Base-by-base conservation (phyloP, 2,113 vertebrate genomes). In the Xiphophorus hellerii region DNA sequence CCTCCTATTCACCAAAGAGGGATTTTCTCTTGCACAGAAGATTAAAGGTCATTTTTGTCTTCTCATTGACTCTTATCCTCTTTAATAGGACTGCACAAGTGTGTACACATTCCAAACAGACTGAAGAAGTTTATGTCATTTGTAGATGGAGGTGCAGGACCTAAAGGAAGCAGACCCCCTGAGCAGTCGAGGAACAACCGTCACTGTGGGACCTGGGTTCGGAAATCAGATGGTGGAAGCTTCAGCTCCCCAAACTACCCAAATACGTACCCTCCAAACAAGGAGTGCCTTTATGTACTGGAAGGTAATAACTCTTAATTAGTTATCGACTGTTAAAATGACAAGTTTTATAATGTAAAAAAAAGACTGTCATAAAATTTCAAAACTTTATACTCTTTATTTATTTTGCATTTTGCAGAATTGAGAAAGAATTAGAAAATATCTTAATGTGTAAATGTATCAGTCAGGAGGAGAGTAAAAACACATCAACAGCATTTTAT, bases 211-310 rank as follows among this genome's bases (percentile, higher is more conserved):
- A 96, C 94, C 12, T 98, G 97, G 97, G 90, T 96, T 70, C 93
- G 96, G 80, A 96, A 95, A 66, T 88, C 92, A 77, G 97, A 99
- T 15, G 97, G 97, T n/a, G 98, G 98, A 13, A 94, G 95, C 72
- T 99, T 99, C 89, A 94, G 95, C 89, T 99, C 98, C 62, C 97
- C 97, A 33, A 97, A 97, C 92, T 99, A 97, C 83, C 98, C 97
- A 2, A 95, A 96, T 25, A 92, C 89, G 8, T 99, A 99, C 88
- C 98, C 98, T 35, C 96, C 97, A 68, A 98, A 98, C 88, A 97
- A 97, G 81, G 97, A 99, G 84, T 99, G 98, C 82, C 92, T 98
- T 86, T 99, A 97, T 62, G 96, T 99, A 74, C 94, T 99, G 87
- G 98, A 99, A 97, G 98, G 97, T 99, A 96, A 44, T 39, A 44